Evolutionary conservation across 1,140 invertebrate genomes (phyloP).

Genomic region (Calliopsis andreniformis): DNA sequence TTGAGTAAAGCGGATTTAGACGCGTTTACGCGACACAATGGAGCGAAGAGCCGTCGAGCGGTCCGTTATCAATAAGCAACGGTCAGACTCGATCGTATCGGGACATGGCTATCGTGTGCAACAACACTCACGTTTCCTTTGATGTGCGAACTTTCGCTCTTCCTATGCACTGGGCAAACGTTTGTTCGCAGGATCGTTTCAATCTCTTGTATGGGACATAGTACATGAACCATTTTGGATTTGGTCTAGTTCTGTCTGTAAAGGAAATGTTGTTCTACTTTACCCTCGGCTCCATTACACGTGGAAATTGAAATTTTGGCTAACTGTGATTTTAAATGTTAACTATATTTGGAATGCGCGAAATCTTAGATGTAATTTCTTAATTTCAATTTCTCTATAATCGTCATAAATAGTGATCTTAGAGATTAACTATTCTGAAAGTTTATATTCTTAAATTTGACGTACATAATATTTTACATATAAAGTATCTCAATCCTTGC

Average conservation of each 20-base stretch:
- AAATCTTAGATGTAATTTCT: too few relatives aligned
- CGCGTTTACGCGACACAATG: slow-evolving; percentile 31
- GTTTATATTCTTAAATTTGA: too few relatives aligned
- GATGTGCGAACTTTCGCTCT: slow-evolving; percentile 11
- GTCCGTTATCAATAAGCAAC: slow-evolving; percentile 50
- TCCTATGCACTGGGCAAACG: not conserved
- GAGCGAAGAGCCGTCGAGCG: slow-evolving; percentile 21
- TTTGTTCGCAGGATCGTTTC: not conserved
- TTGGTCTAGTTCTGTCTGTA: not conserved
- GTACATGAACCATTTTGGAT: not conserved
- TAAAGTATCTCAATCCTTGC: too few relatives aligned
- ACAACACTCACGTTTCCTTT: slow-evolving; percentile 18
- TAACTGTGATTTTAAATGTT: not conserved
- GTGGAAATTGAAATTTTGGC: not conserved
- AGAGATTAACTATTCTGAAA: too few relatives aligned
- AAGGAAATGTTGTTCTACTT: too few relatives aligned
- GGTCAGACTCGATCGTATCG: slow-evolving; percentile 52
- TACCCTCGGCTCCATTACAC: too few relatives aligned
- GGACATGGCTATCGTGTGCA: slow-evolving; percentile 26
- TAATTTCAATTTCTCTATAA: too few relatives aligned
- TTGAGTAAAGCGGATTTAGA: slow-evolving; percentile 46
- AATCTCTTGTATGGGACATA: not conserved
- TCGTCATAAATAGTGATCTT: too few relatives aligned
- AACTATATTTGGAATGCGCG: too few relatives aligned
- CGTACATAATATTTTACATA: too few relatives aligned